Evolutionary conservation across 1,140 invertebrate genomes (phyloP).

Genomic region (Drosophila lacertosa): DNA sequence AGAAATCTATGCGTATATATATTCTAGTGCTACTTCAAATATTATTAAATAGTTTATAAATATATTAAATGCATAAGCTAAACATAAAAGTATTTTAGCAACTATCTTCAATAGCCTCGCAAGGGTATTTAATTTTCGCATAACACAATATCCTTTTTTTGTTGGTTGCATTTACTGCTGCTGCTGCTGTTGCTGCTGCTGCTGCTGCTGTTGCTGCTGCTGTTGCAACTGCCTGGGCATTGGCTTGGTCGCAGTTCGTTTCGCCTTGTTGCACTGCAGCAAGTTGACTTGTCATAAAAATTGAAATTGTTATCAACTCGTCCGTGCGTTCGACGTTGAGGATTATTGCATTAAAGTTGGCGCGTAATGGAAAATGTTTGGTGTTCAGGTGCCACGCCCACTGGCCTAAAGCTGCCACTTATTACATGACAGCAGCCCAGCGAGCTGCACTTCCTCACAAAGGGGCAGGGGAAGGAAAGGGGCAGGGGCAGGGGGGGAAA

Average conservation of each 20-base stretch:
- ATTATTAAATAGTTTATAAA: no score
- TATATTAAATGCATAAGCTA: no score
- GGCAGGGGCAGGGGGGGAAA: no score
- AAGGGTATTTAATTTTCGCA: background rate
- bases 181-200: slow-evolving; percentile 2
- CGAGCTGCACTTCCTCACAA: slow-evolving; percentile 40
- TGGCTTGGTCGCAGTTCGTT: slow-evolving; percentile 60
- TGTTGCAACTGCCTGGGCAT: slow-evolving; percentile 37
- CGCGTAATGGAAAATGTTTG: slow-evolving; percentile 47
- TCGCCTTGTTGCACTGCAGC: slow-evolving; percentile 57
- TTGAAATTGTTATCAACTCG: slow-evolving; percentile 82
- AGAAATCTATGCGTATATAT: no score
- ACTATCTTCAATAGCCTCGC: no score
- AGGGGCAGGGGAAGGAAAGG: no score
- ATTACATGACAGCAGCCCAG: slow-evolving; percentile 44
- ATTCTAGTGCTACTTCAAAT: no score
- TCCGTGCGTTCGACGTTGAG: slow-evolving; percentile 75
- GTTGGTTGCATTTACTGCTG: slow-evolving; percentile 25
- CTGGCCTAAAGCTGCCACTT: slow-evolving; percentile 33
- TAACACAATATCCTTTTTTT: slow-evolving; percentile 6
- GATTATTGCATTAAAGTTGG: slow-evolving; percentile 76
- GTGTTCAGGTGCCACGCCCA: slow-evolving; percentile 29
- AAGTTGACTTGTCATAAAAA: slow-evolving; percentile 82
- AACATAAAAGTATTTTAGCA: no score
- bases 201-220: slow-evolving; percentile 16